These are phyloP conservation scores for Microctonus aethiopoides DNA, from an alignment of 2,888 invertebrate genomes.

Conservation along the genomic window DNA sequence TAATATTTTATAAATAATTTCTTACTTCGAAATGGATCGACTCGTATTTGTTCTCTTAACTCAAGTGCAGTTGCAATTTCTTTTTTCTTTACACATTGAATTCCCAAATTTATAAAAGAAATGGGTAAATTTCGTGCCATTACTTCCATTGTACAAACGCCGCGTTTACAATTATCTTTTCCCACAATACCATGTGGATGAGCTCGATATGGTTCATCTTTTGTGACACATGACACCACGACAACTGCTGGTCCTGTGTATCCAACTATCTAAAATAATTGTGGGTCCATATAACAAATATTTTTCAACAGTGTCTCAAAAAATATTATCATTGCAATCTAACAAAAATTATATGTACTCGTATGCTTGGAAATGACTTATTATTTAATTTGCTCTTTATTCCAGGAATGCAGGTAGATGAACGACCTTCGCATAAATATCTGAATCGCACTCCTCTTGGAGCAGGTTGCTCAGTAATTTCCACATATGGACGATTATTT, in stretches of 20 bases:
- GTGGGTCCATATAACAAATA: neutral
- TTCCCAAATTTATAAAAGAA: conserved; percentile 71
- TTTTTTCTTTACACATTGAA: conserved; percentile 74
- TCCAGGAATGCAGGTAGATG: conserved; percentile 95
- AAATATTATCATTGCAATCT: neutral
- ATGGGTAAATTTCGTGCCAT: conserved; percentile 64
- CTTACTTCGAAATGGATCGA: conserved; percentile 73
- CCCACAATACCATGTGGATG: conserved; percentile 75
- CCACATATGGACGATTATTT: conserved; percentile 71
- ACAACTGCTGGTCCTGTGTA: conserved; percentile 71
- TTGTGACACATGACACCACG: conserved; percentile 74
- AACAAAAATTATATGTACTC: conserved; percentile 69
- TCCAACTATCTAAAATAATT: conserved; percentile 65
- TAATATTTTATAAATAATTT: conserved; percentile 46
- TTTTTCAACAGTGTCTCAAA: neutral
- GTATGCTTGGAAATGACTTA: conserved; percentile 92
- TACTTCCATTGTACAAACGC: conserved; percentile 70
- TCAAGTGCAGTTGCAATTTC: conserved; percentile 71
- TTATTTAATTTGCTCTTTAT: conserved; percentile 88
- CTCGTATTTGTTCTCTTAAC: conserved; percentile 69
- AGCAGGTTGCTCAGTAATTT: conserved; percentile 92
- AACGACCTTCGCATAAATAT: conserved; percentile 96
- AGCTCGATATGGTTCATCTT: conserved; percentile 69
- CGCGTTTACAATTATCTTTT: conserved; percentile 71
- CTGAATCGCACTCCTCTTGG: conserved; percentile 89